phyloP scores from a whole-genome alignment of 2,797 vertebrate species.

The Helicolenus hilgendorfi region DNA sequence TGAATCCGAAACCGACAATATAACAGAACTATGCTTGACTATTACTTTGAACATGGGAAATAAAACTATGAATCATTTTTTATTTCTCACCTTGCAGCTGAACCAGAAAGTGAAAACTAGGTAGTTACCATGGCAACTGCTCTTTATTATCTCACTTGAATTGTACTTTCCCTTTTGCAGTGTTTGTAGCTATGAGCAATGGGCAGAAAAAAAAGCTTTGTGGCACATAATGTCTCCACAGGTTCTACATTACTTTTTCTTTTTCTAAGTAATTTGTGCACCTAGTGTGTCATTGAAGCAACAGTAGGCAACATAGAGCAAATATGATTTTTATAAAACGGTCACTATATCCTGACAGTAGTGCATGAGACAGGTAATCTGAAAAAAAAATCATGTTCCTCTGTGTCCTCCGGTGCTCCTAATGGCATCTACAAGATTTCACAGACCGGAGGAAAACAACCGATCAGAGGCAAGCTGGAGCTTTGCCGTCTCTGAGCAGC shows the following conservation, averaged over 20 bases:
- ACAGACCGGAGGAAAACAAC: too few species aligned
- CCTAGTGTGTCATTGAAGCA: too few species aligned
- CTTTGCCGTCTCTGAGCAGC: too few species aligned
- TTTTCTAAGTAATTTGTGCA: not conserved
- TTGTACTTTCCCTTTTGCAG: not conserved
- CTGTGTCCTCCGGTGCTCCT: too few species aligned
- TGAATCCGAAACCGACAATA: slow-evolving; percentile 3
- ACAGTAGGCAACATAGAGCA: too few species aligned
- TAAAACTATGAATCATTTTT: not conserved
- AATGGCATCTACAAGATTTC: too few species aligned
- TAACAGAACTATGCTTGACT: not conserved
- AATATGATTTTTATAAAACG: too few species aligned
- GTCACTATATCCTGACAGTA: too few species aligned
- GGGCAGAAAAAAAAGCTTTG: not conserved
- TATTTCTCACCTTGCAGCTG: not conserved
- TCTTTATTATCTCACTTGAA: not conserved
- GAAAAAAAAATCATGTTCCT: too few species aligned
- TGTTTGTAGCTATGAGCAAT: not conserved
- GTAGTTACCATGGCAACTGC: not conserved
- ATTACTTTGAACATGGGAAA: not conserved
- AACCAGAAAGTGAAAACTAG: not conserved
- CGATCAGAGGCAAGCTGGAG: rapidly evolving
- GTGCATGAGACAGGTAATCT: too few species aligned
- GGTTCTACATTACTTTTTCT: not conserved
- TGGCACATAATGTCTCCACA: too few species aligned